phyloP scores from a whole-genome alignment of 2,797 vertebrate species.

The Sebastes itinus region DNA sequence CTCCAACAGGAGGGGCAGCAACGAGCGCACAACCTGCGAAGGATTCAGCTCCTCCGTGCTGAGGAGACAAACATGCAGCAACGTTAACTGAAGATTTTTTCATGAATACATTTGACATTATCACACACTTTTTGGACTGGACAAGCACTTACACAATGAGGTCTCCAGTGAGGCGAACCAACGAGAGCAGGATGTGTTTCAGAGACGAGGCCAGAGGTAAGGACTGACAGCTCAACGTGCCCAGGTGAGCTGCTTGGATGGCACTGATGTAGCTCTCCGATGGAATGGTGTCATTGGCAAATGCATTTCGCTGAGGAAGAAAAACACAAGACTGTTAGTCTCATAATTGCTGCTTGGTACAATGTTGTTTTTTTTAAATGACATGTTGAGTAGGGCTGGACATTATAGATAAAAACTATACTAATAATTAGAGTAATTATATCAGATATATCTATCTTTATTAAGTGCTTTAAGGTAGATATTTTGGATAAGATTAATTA shows the following conservation, averaged over 20 bases:
- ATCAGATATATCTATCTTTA: neutral
- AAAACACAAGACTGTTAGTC: neutral
- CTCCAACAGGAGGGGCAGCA: slow-evolving; percentile 94
- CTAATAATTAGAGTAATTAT: neutral
- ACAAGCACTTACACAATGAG: slow-evolving; percentile 92
- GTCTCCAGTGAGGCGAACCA: slow-evolving; percentile 94
- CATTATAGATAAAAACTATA: neutral
- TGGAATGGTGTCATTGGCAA: slow-evolving; percentile 97
- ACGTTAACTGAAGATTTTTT: neutral
- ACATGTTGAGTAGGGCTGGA: neutral
- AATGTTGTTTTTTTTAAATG: neutral
- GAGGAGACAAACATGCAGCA: slow-evolving; percentile 19
- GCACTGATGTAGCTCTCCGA: slow-evolving; percentile 98
- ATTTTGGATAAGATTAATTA: neutral
- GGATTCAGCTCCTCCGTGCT: slow-evolving; percentile 95
- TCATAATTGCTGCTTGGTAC: neutral
- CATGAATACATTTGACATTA: neutral
- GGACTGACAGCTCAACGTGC: slow-evolving; percentile 94
- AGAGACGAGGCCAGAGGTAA: slow-evolving; percentile 93
- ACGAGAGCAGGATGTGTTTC: slow-evolving; percentile 94
- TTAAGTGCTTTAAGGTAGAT: neutral
- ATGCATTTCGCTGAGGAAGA: slow-evolving; percentile 91
- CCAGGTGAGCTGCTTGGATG: slow-evolving; percentile 95
- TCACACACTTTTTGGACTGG: neutral
- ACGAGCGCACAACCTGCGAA: slow-evolving; percentile 89